A percentile compares a stretch with the other conserved stretches of the same genome.
These are phyloP conservation scores for Porites evermanni DNA, from an alignment of 92 coral and sea anemone species.

Conservation along the genomic window DNA sequence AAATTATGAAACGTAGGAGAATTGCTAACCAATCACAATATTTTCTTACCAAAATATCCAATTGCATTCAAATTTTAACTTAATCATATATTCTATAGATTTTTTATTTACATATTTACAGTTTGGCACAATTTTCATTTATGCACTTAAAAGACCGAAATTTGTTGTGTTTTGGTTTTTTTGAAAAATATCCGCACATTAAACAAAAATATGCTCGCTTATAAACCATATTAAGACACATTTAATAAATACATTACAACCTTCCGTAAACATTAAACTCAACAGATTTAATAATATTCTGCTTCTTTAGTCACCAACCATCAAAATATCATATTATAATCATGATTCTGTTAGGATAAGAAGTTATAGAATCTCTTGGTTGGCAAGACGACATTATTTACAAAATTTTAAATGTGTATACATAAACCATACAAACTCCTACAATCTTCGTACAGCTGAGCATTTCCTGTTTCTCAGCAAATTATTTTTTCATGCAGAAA, in stretches of 20 bases:
- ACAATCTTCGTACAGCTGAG: neutral
- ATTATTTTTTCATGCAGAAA: no score
- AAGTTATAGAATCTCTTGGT: slow-evolving; percentile 5
- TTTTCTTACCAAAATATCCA: slow-evolving; percentile 53
- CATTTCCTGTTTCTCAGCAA: no score
- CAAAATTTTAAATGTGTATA: slow-evolving; percentile 9
- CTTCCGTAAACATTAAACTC: slow-evolving; percentile 33
- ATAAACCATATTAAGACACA: slow-evolving; percentile 7
- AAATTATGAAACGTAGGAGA: neutral
- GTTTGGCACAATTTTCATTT: neutral
- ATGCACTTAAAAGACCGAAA: neutral
- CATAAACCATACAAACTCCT: slow-evolving; percentile 2
- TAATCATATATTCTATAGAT: no score
- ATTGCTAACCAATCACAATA: neutral
- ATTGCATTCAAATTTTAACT: slow-evolving; percentile 20
- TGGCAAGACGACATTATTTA: slow-evolving; percentile 29
- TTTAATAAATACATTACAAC: slow-evolving; percentile 29
- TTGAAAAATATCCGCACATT: slow-evolving; percentile 37
- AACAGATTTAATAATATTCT: neutral
- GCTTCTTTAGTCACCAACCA: slow-evolving; percentile 6
- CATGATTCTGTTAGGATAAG: neutral
- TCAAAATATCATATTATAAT: slow-evolving; percentile 1
- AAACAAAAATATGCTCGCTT: slow-evolving; percentile 44
- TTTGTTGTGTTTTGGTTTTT: slow-evolving; percentile 9
- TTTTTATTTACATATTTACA: slow-evolving; percentile 40